Evolutionary conservation across 2,113 vertebrate species (phyloP).

Genomic region (Piliocolobus tephrosceles): DNA sequence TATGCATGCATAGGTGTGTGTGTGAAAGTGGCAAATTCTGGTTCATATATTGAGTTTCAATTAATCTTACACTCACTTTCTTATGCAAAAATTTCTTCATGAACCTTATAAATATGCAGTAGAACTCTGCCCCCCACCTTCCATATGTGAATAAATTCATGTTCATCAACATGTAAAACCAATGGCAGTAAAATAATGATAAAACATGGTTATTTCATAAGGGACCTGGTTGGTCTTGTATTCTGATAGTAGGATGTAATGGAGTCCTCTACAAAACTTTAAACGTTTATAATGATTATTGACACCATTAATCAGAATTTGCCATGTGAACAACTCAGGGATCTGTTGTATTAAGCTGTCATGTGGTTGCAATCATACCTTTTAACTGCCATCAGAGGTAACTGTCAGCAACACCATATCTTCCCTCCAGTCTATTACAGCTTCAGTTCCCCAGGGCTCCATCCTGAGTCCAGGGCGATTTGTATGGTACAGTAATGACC

Average conservation of each 20-base stretch:
- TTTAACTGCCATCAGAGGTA: constrained; percentile 82
- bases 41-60: not conserved
- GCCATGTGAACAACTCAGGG: constrained; percentile 63
- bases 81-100: constrained; percentile 34
- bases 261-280: not conserved
- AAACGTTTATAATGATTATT: constrained; percentile 68
- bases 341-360: constrained; percentile 76
- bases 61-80: not conserved
- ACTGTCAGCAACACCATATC: constrained; percentile 73
- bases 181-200: not conserved
- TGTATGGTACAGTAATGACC: constrained; percentile 74
- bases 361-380: constrained; percentile 78
- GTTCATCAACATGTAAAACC: constrained; percentile 4
- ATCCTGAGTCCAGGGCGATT: constrained; percentile 69
- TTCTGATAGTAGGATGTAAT: not conserved
- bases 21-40: not conserved
- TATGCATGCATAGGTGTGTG: accelerated
- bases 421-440: constrained; percentile 61
- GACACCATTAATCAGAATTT: constrained; percentile 75
- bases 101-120: not conserved
- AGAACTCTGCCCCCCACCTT: not conserved
- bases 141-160: not conserved
- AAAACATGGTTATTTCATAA: constrained; percentile 6
- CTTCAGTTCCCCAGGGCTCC: constrained; percentile 78
- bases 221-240: not conserved